Percentiles rank a stretch among this genome's conserved stretches.
Evolutionary conservation across 2,113 vertebrate genomes (phyloP).

Genomic region (Nibea coibor): DNA sequence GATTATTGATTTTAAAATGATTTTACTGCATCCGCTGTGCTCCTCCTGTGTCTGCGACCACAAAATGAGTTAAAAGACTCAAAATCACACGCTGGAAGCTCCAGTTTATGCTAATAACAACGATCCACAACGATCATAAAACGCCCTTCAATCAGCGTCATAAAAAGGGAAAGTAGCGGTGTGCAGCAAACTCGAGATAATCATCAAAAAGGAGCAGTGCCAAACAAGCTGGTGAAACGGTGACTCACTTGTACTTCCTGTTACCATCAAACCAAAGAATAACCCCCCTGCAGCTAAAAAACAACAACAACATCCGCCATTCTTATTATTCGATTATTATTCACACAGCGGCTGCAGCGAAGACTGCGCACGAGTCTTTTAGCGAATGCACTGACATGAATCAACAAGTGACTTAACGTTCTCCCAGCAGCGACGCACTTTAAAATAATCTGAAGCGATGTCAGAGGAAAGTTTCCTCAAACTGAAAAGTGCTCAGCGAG

Average conservation of each 20-base stretch:
- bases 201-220: constrained; percentile 10
- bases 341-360: neutral
- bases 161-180: too few relatives aligned
- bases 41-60: too few relatives aligned
- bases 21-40: too few relatives aligned
- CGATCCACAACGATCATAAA: neutral
- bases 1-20: too few relatives aligned
- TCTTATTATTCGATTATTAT: neutral
- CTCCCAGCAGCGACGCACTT: constrained; percentile 3
- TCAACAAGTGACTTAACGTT: constrained; percentile 11
- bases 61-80: too few relatives aligned
- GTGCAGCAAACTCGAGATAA: constrained; percentile 10
- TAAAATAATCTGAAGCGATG: neutral
- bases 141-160: too few relatives aligned
- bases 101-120: neutral
- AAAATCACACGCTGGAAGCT: neutral
- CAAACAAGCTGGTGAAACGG: constrained; percentile 16
- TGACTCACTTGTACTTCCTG: constrained; percentile 55
- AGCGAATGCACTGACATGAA: constrained; percentile 6
- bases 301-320: constrained; percentile 9
- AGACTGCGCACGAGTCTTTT: neutral
- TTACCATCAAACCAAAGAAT: neutral
- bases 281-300: constrained; percentile 26
- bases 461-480: constrained; percentile 48
- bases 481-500: constrained; percentile 34